These are phyloP conservation scores for Callorhinus ursinus DNA, from an alignment of 2,113 vertebrate species.

Conservation along the genomic window DNA sequence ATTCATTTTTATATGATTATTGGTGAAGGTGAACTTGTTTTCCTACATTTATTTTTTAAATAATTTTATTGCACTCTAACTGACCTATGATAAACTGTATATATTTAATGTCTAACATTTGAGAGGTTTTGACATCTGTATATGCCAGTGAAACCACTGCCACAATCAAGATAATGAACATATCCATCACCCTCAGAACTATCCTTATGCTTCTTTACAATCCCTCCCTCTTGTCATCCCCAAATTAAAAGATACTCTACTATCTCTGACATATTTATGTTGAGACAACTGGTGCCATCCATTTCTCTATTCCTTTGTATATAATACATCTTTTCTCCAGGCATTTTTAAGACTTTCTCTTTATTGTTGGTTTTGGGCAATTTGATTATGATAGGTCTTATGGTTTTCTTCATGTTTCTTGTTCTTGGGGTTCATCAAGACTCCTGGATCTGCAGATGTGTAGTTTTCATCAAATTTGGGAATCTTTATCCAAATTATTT, in stretches of 20 bases:
- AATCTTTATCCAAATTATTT: neutral
- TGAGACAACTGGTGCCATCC: neutral
- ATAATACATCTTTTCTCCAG: neutral
- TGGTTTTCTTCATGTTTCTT: neutral
- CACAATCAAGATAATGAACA: neutral
- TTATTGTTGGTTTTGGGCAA: neutral
- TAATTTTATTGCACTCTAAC: neutral
- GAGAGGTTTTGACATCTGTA: neutral
- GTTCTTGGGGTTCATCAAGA: neutral
- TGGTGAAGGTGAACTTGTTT: neutral
- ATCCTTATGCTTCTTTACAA: neutral
- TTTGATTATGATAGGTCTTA: neutral
- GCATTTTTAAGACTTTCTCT: neutral
- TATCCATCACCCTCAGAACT: neutral
- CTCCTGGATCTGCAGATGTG: neutral
- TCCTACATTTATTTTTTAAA: neutral
- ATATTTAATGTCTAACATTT: neutral
- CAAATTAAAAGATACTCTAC: neutral
- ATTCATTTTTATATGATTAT: neutral
- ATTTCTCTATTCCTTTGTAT: neutral
- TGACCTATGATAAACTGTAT: neutral
- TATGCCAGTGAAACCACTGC: neutral
- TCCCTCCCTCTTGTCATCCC: neutral
- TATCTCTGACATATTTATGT: neutral
- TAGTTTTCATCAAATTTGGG: neutral